Evolutionary conservation across 2,113 vertebrate genomes (phyloP), one percentile per base, ranked within the genome.

Genomic region (Myiopsitta monachus): DNA sequence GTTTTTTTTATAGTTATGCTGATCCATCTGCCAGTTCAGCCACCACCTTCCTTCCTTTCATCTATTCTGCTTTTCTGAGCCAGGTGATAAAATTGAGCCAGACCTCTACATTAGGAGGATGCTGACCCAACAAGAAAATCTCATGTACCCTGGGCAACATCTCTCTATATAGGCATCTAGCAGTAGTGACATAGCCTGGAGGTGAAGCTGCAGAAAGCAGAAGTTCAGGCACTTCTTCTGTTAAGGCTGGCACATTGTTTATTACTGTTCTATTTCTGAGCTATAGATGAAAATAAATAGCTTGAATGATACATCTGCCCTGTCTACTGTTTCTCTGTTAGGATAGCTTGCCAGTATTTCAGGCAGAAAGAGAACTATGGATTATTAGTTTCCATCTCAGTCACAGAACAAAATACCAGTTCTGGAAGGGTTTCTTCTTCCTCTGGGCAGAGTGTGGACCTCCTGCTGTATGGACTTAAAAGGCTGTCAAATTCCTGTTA

Each of bases 1-100:
- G 0, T 28, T 27, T 2, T 2, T 31, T 62, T 47, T 52, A 10
- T 24, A 41, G 10, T 51, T 26, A 41, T 31, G 14, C 49, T 49
- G 17, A 77, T 61, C 11, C 8, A 36, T 57, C 54, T 73, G 6
- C 31, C 14, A 18, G 38, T 73, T 72, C 41, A 62, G 67, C 87
- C 7, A 4, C 33, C 67, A 41, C 13, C 18, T 79, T 80, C 33
- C 33, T 61, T 55, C 30, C 33, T 68, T 85, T 47, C 12, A 57
- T 62, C 47, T 51, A 16, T 69, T 86, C 33, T 61, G n/a, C 36
- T 36, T 24, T 59, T 38, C 33, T 31, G 54, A 69, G 23, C 23
- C 62, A 73, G 47, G 38, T 19, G 41, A 54, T 38, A 38, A 41
- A 47, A 41, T 2, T 15, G 63, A 83, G 54, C 44, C 73, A 93